Base-by-base conservation (phyloP, 2,797 vertebrate genomes). In the Epinephelus awoara region DNA sequence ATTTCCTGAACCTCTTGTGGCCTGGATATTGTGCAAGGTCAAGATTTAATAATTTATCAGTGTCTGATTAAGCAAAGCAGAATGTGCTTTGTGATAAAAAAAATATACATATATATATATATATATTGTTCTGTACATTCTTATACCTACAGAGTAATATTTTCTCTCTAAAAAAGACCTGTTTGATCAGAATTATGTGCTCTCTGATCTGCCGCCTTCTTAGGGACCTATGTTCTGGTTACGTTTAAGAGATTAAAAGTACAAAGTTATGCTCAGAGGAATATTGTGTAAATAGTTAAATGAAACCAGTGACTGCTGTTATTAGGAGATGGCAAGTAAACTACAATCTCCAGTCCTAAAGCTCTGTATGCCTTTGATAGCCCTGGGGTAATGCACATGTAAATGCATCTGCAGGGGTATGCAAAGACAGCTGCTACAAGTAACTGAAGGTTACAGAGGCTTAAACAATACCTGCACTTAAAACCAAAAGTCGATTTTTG, bases 1-100 rank as follows among this genome's bases (percentile, higher is more conserved):
- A 77, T 87, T 82, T 73, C 9, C 55, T n/a, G 40, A 63, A 27
- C 52, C 51, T 82, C 64, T 54, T 23, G 55, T 75, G 64, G 67
- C 66, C 29, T 21, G 13, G 58, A 72, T 65, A 17, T 17, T 71
- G 52, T 25, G 27, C 38, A 46, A 58, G 72, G 67, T 77, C 61
- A 65, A 75, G 40, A 63, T 75, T 52, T 56, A 34, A 46, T 51
- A 3, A 47, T 84, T 66, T 29, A 67, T 78, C 74, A 58, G 4
- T 47, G 58, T 64, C 64, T 51, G 68, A 65, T 67, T 42, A 40
- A 44, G 47, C 15, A 50, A 57, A 63, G 25, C n/a, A 17, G 1
- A 67, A 46, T 1, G 1, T 47, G 4, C 42, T 55, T 52, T 19
- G 27, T 14, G 19, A 49, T 21, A 10, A 13, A 73, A 42, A 12